Base-by-base conservation (phyloP, 2,888 invertebrate species). In the Phyllotreta cruciferae region DNA sequence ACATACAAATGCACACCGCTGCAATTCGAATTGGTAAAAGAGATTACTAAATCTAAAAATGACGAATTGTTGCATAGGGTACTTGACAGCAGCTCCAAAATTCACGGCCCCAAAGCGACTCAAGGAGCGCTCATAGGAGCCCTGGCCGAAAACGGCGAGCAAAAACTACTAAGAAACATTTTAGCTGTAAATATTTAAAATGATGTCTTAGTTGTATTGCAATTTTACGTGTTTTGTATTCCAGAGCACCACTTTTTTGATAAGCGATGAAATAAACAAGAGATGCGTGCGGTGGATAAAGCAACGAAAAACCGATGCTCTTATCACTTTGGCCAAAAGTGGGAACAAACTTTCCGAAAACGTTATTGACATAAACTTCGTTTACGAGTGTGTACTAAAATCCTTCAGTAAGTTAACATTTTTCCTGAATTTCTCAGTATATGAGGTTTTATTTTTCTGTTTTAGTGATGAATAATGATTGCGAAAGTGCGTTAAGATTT, bases 1-100 rank as follows among this genome's bases (percentile, higher is more conserved):
- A 81, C 83, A 45, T 85, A 87, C 74, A 84, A 83, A 56, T 86
- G 85, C 68, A 87, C 89, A 0, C 90, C 90, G 0, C 75, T 89
- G 7, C 87, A 88, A 72, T 85, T 88, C 68, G 89, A 89, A 77
- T 67, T 91, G 0, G 73, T 89, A 3, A 67, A 69, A n/a, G 72
- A 77, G 55, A 65, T 84, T 41, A 75, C 83, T 41, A 77, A 78
- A 44, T 71, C 69, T 0, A 73, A 81, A 60, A 80, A 82, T 6
- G 79, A 81, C 64, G 71, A 78, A 42, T 70, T 82, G n/a, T 68
- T 85, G 42, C 75, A 78, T 34, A 69, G 75, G 36, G 74, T 83
- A 1, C 71, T 83, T 1, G 73, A 78, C 37, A 74, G 74, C 1
- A 75, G 81, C 6, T 71, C 77, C 2, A 74, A 74, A 9, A 74